These are phyloP conservation scores for Nannoperca obscura DNA, from an alignment of 2,797 vertebrate species.

Conservation along the genomic window DNA sequence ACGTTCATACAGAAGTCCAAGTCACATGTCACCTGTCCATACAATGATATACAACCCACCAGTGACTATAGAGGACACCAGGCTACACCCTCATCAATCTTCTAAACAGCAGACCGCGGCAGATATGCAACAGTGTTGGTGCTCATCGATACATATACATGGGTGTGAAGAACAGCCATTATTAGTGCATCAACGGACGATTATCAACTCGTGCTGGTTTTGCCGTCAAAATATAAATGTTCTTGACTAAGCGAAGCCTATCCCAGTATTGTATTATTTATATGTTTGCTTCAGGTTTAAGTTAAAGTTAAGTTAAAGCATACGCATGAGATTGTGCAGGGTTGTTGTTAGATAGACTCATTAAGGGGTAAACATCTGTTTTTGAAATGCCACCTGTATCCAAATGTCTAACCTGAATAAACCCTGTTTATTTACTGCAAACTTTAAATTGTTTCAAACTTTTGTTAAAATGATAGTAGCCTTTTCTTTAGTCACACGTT, in stretches of 20 bases:
- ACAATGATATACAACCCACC: conserved; percentile 42
- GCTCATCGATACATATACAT: neutral
- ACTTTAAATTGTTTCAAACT: neutral
- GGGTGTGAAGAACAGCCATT: conserved; percentile 7
- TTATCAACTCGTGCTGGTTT: neutral
- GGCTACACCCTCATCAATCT: conserved; percentile 42
- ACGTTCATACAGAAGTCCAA: conserved; percentile 30
- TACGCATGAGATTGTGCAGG: neutral
- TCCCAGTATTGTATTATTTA: neutral
- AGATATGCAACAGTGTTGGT: conserved; percentile 19
- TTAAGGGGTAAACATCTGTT: neutral
- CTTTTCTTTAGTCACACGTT: neutral
- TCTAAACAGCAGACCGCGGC: conserved; percentile 6
- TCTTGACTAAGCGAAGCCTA: neutral
- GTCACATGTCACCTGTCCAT: conserved; percentile 36
- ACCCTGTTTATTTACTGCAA: neutral
- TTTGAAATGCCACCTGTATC: conserved; percentile 3
- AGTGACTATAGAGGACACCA: conserved; percentile 39
- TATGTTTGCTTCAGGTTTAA: neutral
- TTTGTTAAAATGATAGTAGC: neutral
- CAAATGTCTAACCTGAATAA: neutral
- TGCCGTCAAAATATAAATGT: neutral
- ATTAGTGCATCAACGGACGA: neutral
- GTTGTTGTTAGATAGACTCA: neutral
- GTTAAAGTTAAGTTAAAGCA: neutral